Conservation (phyloP, 2,797 vertebrate species). For the Sphenopsis melanotis region DNA sequence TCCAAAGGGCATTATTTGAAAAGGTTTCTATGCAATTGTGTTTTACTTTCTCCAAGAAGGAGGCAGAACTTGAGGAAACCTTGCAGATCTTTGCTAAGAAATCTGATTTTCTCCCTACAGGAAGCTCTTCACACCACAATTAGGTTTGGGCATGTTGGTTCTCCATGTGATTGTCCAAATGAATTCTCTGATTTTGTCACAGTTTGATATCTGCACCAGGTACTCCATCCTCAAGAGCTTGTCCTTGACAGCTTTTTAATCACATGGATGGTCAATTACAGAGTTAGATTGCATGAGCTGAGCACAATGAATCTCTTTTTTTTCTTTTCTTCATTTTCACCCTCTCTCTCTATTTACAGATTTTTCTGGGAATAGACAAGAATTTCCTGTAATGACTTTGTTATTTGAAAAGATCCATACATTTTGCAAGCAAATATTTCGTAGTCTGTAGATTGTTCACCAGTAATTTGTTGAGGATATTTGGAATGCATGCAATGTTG, state of each 20-base stretch:
- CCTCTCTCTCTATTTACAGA: conserved; percentile 15
- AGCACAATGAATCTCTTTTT: not conserved
- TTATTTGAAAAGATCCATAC: conserved; percentile 49
- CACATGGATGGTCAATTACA: conserved; percentile 22
- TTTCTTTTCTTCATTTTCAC: not conserved
- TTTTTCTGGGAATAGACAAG: conserved; percentile 13
- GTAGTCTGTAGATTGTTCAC: conserved; percentile 19
- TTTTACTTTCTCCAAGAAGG: not conserved
- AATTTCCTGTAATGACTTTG: conserved; percentile 34
- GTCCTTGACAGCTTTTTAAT: conserved; percentile 6
- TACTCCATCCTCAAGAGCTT: not conserved
- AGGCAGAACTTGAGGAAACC: not conserved
- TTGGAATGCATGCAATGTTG: conserved; percentile 40
- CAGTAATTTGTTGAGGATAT: conserved; percentile 35
- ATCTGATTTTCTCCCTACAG: not conserved
- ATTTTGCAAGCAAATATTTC: conserved; percentile 41
- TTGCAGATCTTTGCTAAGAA: not conserved
- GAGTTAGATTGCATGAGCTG: not conserved
- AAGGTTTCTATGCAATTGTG: not conserved
- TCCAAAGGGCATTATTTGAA: not conserved
- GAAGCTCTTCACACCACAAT: not conserved
- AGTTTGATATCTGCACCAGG: not conserved
- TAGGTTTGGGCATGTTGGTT: not conserved
- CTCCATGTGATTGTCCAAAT: not conserved
- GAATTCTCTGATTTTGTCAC: conserved; percentile 3